Evolutionary conservation across 2,113 vertebrate genomes (phyloP).

Genomic region (Hippocampus abdominalis): DNA sequence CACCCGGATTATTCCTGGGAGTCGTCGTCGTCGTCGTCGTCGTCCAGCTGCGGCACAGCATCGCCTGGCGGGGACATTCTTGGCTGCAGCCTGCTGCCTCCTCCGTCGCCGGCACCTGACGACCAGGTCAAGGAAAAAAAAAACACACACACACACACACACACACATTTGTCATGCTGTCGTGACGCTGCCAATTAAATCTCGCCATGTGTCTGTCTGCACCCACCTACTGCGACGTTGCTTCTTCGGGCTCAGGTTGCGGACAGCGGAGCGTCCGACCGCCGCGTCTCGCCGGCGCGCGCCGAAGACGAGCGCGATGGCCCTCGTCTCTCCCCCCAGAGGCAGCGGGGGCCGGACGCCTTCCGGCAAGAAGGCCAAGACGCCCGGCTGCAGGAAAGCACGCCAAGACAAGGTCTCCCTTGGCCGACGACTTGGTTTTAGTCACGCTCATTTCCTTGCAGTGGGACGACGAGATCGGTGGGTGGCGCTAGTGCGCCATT

Average conservation of each 20-base stretch:
- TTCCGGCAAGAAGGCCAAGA: slow-evolving; percentile 70
- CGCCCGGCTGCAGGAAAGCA: slow-evolving; percentile 77
- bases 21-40: slow-evolving; percentile 72
- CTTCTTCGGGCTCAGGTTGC: slow-evolving; percentile 67
- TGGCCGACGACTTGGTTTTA: too few relatives aligned
- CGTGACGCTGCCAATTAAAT: background rate
- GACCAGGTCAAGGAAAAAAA: slow-evolving; percentile 70
- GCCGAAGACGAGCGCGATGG: slow-evolving; percentile 80
- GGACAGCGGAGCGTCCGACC: slow-evolving; percentile 71
- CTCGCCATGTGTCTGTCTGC: too few relatives aligned
- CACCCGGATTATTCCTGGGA: slow-evolving; percentile 80
- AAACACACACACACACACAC: too few relatives aligned
- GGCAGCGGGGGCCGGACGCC: slow-evolving; percentile 58
- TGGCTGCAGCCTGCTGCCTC: slow-evolving; percentile 81
- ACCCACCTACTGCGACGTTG: background rate
- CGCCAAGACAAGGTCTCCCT: slow-evolving; percentile 81
- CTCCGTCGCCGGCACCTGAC: slow-evolving; percentile 81
- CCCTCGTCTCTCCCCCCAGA: slow-evolving; percentile 75
- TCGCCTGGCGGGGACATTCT: slow-evolving; percentile 85
- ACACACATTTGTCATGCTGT: too few relatives aligned
- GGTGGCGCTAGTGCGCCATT: too few relatives aligned
- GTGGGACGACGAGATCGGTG: background rate
- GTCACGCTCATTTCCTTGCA: too few relatives aligned
- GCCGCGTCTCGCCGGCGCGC: slow-evolving; percentile 83
- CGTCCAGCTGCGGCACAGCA: slow-evolving; percentile 87